A percentile compares a stretch with the other conserved stretches of the same genome.
Evolutionary conservation across 2,797 vertebrate genomes (phyloP).

Genomic region (Premnoplex brunnescens): DNA sequence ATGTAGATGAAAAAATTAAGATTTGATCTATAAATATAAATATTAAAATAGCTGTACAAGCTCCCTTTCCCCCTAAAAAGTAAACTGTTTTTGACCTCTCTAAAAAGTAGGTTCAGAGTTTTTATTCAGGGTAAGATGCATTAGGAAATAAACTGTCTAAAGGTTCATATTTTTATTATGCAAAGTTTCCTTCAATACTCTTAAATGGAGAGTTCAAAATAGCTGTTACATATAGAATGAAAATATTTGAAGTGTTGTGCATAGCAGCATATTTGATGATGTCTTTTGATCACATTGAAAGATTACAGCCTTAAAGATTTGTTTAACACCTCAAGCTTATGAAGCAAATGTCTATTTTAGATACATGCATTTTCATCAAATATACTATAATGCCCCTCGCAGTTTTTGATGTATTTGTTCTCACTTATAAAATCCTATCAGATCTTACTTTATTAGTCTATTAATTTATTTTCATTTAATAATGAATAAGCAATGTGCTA

Average conservation of each 20-base stretch:
- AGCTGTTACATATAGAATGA: background rate
- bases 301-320: background rate
- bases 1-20: background rate
- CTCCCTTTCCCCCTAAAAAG: rapidly evolving
- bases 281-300: background rate
- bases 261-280: background rate
- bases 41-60: background rate
- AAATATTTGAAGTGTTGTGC: background rate
- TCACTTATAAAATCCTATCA: background rate
- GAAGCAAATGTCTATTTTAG: background rate
- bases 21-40: background rate
- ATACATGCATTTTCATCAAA: background rate
- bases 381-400: background rate
- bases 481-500: background rate
- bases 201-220: background rate
- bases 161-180: background rate
- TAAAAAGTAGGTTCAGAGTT: background rate
- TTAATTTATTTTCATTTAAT: background rate
- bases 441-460: background rate
- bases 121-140: background rate
- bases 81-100: background rate
- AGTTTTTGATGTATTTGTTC: background rate
- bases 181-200: background rate
- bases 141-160: background rate
- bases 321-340: background rate